These are phyloP conservation scores for Mus musculus DNA, from an alignment of 2,113 vertebrate species.

Conservation along the genomic window DNA sequence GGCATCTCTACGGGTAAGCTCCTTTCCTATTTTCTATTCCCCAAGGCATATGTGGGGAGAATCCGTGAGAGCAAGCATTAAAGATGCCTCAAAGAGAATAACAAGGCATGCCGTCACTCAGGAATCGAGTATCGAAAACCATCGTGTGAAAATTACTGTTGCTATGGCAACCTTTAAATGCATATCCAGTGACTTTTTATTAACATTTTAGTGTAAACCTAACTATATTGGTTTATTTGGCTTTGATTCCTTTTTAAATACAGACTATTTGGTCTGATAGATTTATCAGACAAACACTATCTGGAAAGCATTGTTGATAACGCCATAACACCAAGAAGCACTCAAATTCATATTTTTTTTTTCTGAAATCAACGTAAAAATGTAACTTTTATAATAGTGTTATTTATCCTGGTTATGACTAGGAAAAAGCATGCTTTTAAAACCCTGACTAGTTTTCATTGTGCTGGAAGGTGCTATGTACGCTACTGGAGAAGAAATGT, in stretches of 20 bases:
- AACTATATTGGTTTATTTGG: slow-evolving; percentile 25
- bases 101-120: slow-evolving; percentile 17
- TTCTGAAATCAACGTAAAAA: slow-evolving; percentile 58
- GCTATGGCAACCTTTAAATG: slow-evolving; percentile 59
- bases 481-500: neutral
- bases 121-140: slow-evolving; percentile 49
- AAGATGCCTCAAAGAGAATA: slow-evolving; percentile 60
- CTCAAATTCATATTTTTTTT: slow-evolving; percentile 35
- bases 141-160: slow-evolving; percentile 56
- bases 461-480: neutral
- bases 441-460: neutral
- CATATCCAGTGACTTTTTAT: slow-evolving; percentile 54
- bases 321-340: slow-evolving; percentile 25
- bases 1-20: neutral
- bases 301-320: neutral
- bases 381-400: slow-evolving; percentile 57
- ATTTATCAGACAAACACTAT: neutral
- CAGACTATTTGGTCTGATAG: slow-evolving; percentile 42
- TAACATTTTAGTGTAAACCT: slow-evolving; percentile 61
- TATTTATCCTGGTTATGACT: slow-evolving; percentile 45
- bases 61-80: neutral
- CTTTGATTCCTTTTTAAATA: slow-evolving; percentile 60
- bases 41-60: neutral
- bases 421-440: slow-evolving; percentile 75
- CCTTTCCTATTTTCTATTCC: slow-evolving; percentile 16